phyloP scores from a whole-genome alignment of 2,113 vertebrate species.

The Pogona vitticeps region DNA sequence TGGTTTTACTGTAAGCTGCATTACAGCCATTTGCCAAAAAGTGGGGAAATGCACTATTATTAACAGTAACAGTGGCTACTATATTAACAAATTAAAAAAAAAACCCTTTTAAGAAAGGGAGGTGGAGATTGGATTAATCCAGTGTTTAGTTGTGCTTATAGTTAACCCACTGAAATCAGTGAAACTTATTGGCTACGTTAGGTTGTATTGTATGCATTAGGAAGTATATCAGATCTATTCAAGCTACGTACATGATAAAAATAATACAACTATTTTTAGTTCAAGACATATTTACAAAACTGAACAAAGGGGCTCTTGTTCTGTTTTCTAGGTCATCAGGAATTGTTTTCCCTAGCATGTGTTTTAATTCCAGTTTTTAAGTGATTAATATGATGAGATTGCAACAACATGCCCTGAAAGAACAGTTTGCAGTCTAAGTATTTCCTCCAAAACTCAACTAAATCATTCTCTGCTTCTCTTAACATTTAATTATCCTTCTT shows the following conservation, averaged over 20 bases:
- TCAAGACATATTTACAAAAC: not conserved
- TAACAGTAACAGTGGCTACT: not conserved
- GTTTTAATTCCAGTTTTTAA: conserved; percentile 13
- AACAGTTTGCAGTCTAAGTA: not conserved
- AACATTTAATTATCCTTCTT: not conserved
- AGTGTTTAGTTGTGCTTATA: not conserved
- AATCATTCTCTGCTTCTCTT: fast-evolving
- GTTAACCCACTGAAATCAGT: not conserved
- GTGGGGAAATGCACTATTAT: not conserved
- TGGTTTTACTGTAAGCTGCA: not conserved
- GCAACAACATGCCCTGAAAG: conserved; percentile 16
- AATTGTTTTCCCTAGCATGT: not conserved
- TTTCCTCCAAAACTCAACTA: not conserved
- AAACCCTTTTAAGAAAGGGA: too few species aligned
- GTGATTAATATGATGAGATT: not conserved
- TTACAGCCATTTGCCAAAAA: not conserved
- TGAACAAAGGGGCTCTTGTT: not conserved
- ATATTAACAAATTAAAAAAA: not conserved
- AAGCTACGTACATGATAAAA: not conserved
- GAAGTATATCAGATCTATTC: not conserved
- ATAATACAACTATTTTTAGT: not conserved
- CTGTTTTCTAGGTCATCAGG: not conserved
- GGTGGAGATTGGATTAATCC: not conserved
- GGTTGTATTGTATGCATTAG: not conserved
- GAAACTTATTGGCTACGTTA: not conserved